phyloP scores from a whole-genome alignment of 2,797 vertebrate species.

The Florisuga fusca region DNA sequence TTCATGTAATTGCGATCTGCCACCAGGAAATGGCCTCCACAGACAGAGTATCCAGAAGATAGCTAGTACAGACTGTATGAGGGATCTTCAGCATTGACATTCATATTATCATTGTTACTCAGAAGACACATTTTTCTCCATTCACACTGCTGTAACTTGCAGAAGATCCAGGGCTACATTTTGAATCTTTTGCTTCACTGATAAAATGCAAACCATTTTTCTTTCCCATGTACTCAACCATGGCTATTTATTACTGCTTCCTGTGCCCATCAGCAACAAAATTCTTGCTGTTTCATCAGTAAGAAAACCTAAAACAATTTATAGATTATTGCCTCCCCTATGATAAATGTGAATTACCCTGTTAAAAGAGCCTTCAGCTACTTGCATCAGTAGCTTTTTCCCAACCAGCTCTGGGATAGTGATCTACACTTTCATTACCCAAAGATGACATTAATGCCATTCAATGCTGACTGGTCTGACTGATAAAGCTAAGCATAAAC shows the following conservation, averaged over 20 bases:
- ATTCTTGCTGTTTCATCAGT: constrained; percentile 49
- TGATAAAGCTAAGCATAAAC: constrained; percentile 33
- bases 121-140: background rate
- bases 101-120: background rate
- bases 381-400: background rate
- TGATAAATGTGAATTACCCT: background rate
- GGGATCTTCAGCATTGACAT: background rate
- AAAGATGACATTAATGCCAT: constrained; percentile 20
- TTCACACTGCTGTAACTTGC: background rate
- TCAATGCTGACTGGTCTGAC: constrained; percentile 20
- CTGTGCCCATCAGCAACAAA: constrained; percentile 21
- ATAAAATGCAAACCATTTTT: constrained; percentile 40
- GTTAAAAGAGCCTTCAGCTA: constrained; percentile 22
- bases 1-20: background rate
- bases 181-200: background rate
- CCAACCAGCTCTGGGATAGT: background rate
- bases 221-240: background rate
- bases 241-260: constrained; percentile 9
- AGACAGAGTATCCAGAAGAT: background rate
- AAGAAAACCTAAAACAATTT: constrained; percentile 32
- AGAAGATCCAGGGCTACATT: background rate
- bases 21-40: background rate
- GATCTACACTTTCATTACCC: constrained; percentile 40
- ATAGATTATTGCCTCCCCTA: background rate
- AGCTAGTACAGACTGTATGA: background rate